Evolutionary conservation across 2,888 invertebrate genomes (phyloP).

Genomic region (Beris morrisii): DNA sequence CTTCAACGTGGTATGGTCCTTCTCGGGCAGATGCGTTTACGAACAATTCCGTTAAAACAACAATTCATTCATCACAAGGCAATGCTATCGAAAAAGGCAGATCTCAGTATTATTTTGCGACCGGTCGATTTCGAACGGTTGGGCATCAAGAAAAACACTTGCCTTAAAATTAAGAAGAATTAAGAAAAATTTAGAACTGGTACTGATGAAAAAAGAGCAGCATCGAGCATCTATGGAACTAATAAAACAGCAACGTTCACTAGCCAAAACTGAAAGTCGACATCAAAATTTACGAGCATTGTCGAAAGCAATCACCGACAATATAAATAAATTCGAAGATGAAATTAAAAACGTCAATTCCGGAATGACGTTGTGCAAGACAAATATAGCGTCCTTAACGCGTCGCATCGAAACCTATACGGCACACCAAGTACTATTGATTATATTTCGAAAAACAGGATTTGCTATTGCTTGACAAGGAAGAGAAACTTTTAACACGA

Average conservation of each 20-base stretch:
- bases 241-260: background rate
- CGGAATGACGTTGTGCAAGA: conserved; percentile 53
- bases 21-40: conserved; percentile 4
- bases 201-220: background rate
- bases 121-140: conserved; percentile 63
- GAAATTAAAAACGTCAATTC: background rate
- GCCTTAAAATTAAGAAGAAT: conserved; percentile 51
- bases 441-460: conserved; percentile 59
- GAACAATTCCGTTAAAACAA: background rate
- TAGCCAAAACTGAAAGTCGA: background rate
- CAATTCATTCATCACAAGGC: background rate
- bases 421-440: conserved; percentile 59
- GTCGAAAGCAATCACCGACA: background rate
- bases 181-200: background rate
- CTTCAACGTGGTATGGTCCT: background rate
- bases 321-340: background rate
- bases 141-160: conserved; percentile 60
- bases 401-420: conserved; percentile 46
- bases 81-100: conserved; percentile 53
- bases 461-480: conserved; percentile 52
- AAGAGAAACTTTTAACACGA: conserved; percentile 49
- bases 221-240: background rate
- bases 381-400: conserved; percentile 41
- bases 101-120: conserved; percentile 60
- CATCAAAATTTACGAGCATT: background rate